Conservation (phyloP, 2,888 invertebrate species). For the Epiblema foenella region DNA sequence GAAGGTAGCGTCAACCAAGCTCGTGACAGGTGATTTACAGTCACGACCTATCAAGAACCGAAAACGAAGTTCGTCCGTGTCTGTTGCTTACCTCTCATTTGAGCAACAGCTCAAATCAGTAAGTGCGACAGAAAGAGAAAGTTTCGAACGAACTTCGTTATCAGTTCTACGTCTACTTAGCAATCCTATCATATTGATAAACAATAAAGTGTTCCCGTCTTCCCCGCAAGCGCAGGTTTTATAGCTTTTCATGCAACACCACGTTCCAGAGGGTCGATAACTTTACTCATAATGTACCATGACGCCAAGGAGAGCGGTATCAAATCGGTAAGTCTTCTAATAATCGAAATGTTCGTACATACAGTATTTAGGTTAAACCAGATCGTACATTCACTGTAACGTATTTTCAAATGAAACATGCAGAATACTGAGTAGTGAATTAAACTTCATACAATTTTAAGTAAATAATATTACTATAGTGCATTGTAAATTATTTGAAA, state of each 20-base stretch:
- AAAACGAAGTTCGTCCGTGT: too few relatives aligned
- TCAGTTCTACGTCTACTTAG: background rate
- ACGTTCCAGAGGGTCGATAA: background rate
- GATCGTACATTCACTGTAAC: background rate
- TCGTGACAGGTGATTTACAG: background rate
- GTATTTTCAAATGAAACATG: background rate
- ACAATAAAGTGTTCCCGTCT: slow-evolving; percentile 7
- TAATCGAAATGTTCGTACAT: background rate
- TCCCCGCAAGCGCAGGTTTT: background rate
- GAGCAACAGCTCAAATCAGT: too few relatives aligned
- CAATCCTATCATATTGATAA: slow-evolving; percentile 15
- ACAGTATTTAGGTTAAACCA: background rate
- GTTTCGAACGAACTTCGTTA: too few relatives aligned
- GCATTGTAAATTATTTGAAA: background rate
- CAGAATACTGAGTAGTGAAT: background rate
- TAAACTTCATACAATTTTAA: background rate
- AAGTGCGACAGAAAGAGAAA: background rate
- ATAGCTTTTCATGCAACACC: background rate
- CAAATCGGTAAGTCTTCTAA: background rate
- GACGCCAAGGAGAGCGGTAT: background rate
- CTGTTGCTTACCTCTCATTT: too few relatives aligned
- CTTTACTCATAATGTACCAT: slow-evolving; percentile 5
- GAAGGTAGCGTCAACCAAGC: background rate
- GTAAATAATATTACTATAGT: background rate
- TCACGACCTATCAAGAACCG: background rate